Conservation (phyloP, 2,113 vertebrate species). For the Butorides virescens region DNA sequence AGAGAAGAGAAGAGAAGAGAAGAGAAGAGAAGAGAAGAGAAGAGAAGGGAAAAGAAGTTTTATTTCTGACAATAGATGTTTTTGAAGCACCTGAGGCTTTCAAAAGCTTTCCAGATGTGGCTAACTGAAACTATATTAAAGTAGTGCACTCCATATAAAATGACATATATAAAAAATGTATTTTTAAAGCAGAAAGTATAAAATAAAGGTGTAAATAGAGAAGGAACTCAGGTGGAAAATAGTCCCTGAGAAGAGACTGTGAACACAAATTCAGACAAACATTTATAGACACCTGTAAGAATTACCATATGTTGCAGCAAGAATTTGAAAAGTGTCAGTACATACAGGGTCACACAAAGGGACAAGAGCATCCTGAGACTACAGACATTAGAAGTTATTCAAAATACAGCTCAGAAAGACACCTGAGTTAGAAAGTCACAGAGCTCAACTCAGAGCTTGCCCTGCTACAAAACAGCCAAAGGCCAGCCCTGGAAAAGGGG, state of each 20-base stretch:
- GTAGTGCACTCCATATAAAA: background rate
- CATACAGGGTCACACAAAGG: background rate
- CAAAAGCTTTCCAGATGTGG: background rate
- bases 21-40: background rate
- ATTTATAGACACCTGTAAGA: background rate
- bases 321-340: background rate
- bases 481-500: background rate
- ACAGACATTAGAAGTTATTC: background rate
- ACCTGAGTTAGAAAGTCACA: background rate
- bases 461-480: background rate
- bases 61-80: background rate
- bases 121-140: background rate
- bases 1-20: no score
- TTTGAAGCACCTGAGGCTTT: background rate
- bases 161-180: background rate
- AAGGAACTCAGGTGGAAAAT: background rate
- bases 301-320: background rate
- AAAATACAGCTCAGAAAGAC: background rate
- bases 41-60: background rate
- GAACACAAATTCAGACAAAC: background rate
- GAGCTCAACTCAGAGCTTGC: background rate
- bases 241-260: background rate
- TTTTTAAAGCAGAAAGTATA: background rate
- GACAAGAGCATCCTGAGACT: background rate
- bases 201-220: background rate